Percentiles rank a stretch among this genome's conserved stretches.
phyloP scores from a whole-genome alignment of 2,797 vertebrate species.

The Loris lydekkerianus region DNA sequence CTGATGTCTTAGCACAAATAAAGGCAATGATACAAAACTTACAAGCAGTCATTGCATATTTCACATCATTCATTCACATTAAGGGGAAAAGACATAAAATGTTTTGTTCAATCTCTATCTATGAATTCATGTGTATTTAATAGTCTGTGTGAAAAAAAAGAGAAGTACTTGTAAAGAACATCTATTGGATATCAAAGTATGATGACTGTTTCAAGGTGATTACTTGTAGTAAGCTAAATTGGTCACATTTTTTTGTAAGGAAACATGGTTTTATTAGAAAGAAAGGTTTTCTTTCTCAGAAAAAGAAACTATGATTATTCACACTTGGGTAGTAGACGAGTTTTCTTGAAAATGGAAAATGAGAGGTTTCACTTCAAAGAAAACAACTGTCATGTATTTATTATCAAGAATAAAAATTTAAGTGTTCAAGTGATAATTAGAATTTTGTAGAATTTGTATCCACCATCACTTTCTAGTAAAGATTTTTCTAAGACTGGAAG shows the following conservation, averaged over 20 bases:
- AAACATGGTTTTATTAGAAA: conserved; percentile 21
- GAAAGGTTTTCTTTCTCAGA: not conserved
- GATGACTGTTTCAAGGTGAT: not conserved
- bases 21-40: not conserved
- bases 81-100: not conserved
- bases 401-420: not conserved
- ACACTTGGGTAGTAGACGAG: not conserved
- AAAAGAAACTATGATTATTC: not conserved
- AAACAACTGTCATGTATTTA: not conserved
- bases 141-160: not conserved
- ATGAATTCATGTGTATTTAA: not conserved
- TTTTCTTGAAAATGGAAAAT: not conserved
- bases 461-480: not conserved
- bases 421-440: not conserved
- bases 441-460: not conserved
- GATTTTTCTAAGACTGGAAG: not conserved
- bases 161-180: not conserved
- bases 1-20: not conserved
- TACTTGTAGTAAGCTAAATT: not conserved
- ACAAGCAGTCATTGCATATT: not conserved
- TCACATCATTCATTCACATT: not conserved
- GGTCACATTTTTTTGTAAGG: not conserved
- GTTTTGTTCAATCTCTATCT: not conserved
- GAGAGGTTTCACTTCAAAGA: not conserved
- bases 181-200: not conserved